Percentiles rank a stretch among this genome's conserved stretches.
These are phyloP conservation scores for Sarcophaga rosellei DNA, from an alignment of 2,888 invertebrate species.

Conservation along the genomic window DNA sequence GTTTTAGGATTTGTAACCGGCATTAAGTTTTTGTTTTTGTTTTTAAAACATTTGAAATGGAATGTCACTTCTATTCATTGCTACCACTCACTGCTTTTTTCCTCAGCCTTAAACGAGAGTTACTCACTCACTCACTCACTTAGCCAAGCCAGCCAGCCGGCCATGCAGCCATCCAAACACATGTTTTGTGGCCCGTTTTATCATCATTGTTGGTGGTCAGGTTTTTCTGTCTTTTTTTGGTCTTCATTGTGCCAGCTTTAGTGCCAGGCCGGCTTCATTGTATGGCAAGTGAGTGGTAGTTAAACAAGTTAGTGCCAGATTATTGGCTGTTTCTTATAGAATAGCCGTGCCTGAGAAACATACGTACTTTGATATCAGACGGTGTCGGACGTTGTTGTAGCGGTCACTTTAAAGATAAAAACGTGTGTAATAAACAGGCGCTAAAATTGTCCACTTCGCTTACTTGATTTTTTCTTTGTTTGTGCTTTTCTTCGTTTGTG, in stretches of 20 bases:
- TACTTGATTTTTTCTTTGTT: not conserved
- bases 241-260: not conserved
- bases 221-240: constrained; percentile 15
- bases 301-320: not conserved
- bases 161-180: too few relatives aligned
- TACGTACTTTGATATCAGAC: too few relatives aligned
- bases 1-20: constrained; percentile 59
- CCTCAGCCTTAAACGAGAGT: too few relatives aligned
- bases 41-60: constrained; percentile 47
- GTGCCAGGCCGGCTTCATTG: not conserved
- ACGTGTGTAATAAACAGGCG: constrained; percentile 63
- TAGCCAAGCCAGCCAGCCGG: too few relatives aligned
- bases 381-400: not conserved
- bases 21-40: constrained; percentile 31
- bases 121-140: too few relatives aligned
- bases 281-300: not conserved
- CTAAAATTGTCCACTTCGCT: constrained; percentile 52
- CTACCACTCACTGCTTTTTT: not conserved
- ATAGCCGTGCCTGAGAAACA: too few relatives aligned
- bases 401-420: constrained; percentile 42
- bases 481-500: too few relatives aligned
- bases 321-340: not conserved
- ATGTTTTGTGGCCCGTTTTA: too few relatives aligned
- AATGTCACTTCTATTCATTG: constrained; percentile 44
- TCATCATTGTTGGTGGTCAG: constrained; percentile 63